A percentile compares a stretch with the other conserved stretches of the same genome.
These are phyloP conservation scores for Allobates femoralis DNA, from an alignment of 2,797 vertebrate species.

Conservation along the genomic window DNA sequence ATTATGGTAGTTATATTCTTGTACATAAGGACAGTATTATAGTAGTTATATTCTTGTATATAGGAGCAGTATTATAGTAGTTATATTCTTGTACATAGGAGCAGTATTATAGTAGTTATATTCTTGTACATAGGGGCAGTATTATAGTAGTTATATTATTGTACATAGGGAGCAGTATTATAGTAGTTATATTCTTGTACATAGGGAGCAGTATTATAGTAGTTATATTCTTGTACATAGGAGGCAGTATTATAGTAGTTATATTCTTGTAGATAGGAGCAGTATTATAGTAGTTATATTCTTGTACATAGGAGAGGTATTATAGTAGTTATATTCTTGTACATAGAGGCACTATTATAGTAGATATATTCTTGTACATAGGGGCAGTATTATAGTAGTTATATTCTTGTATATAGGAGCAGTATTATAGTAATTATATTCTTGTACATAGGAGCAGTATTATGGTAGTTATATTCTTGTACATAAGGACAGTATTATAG, in stretches of 20 bases:
- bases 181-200: no score
- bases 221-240: no score
- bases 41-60: constrained; percentile 4
- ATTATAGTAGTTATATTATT: no score
- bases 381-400: constrained; percentile 1
- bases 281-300: not conserved
- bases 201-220: not conserved
- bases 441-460: not conserved
- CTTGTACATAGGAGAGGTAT: no score
- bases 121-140: no score
- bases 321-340: constrained; percentile 3
- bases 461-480: not conserved
- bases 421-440: not conserved
- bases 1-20: constrained; percentile 6
- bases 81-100: no score
- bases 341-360: not conserved
- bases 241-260: not conserved
- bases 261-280: not conserved
- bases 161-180: no score
- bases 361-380: constrained; percentile 1
- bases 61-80: no score
- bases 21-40: constrained; percentile 1
- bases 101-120: no score
- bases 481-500: not conserved
- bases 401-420: not conserved